Base-by-base conservation (phyloP, 2,797 vertebrate species). In the Erethizon dorsatum region DNA sequence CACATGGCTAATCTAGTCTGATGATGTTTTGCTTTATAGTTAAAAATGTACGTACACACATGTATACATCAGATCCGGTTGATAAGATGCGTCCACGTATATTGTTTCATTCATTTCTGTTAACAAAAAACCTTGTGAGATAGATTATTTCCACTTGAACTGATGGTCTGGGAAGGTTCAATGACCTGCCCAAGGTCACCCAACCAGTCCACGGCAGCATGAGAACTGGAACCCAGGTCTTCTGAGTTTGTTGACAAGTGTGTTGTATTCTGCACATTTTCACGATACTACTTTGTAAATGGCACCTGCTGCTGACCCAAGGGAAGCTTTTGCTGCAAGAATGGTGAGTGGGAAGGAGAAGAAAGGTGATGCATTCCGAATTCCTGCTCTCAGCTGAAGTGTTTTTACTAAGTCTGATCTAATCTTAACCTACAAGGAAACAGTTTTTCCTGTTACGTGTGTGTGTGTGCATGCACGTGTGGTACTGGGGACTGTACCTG, bases 101-200 rank as follows among this genome's bases (percentile, higher is more conserved):
- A 79, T 54, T 77, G 24, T 88, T 90, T 85, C 18, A 45, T 88
- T 92, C 94, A 61, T 6, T 95, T 2, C 17, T 96, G 6, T 5
- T 73, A 94, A 26, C 59, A 83, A 86, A 88, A 88, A 77, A 77
- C 0, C n/a, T 33, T 18, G 17, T 28, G 47, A 90, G 18, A 22
- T 52, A 69, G 14, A 8, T 78, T 57, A 52, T 87, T 88, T 88
- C 56, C 59, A 28, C 57, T 83, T 85, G 26, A 59, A 28, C 73
- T 7, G 56, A 65, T 90, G 52, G 22, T 85, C 57, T 57, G 41
- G 77, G 14, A 71, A 79, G 20, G 5, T 57, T 82, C n/a, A 65
- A 0, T 80, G 45, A 80, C 41, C 82, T 41, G 28, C 7, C 67
- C 20, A 15, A 57, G 54, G 18, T 83, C 88, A 50, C 2, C 33